Conservation (phyloP, 2,113 vertebrate species). For the Pygoscelis adeliae region DNA sequence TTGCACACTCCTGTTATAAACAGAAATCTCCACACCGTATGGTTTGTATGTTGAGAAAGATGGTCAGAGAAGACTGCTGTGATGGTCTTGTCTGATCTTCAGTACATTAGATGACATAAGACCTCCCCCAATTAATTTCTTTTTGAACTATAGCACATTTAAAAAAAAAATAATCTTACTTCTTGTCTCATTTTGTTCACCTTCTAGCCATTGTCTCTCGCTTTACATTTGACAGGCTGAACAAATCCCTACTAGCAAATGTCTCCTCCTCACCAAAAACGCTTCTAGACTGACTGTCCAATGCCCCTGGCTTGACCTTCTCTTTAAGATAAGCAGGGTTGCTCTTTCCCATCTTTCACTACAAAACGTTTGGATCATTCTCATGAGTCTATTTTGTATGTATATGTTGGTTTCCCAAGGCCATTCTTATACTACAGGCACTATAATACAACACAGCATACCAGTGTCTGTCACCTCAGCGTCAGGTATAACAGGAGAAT, state of each 20-base stretch:
- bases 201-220: background rate
- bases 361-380: background rate
- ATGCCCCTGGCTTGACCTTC: rapidly evolving
- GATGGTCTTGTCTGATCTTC: background rate
- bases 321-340: background rate
- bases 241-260: background rate
- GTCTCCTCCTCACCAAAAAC: rapidly evolving
- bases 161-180: background rate
- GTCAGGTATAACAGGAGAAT: background rate
- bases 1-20: background rate
- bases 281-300: background rate
- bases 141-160: background rate
- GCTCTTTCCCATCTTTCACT: background rate
- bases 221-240: background rate
- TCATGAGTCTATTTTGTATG: background rate
- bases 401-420: background rate
- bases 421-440: background rate
- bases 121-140: background rate
- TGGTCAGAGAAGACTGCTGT: background rate
- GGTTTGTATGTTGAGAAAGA: background rate
- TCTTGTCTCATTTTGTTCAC: background rate
- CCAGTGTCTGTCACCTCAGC: background rate
- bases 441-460: background rate
- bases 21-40: background rate
- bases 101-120: background rate